Base-by-base conservation (phyloP, 1,140 invertebrate genomes). In the Ericerus pela region DNA sequence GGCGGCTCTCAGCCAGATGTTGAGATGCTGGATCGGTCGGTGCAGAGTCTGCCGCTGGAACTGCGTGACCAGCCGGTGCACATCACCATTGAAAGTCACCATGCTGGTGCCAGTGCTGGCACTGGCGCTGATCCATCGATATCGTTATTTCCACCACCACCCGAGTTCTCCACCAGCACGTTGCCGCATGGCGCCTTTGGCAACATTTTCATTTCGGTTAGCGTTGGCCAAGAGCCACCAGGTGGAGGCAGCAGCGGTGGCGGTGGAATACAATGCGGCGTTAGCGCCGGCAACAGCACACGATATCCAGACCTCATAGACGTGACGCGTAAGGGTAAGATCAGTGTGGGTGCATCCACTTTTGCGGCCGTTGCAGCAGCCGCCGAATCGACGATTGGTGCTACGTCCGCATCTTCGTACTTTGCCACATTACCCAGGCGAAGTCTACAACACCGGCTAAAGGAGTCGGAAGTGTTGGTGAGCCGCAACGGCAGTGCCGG, bases 241-340 rank as follows among this genome's bases (percentile, higher is more conserved):
- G 29, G 53, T 3, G 37, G 37, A 16, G 26, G 26, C 14, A 47
- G 3, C n/a, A n/a, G n/a, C n/a, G n/a, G n/a, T n/a, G n/a, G n/a
- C n/a, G n/a, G n/a, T n/a, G n/a, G n/a, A n/a, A n/a, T n/a, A n/a
- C n/a, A n/a, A n/a, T n/a, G n/a, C n/a, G n/a, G n/a, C n/a, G n/a
- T n/a, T n/a, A n/a, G n/a, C n/a, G n/a, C n/a, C n/a, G n/a, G n/a
- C n/a, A 59, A 60, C 16, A 28, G 59, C 6, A 60, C 60, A 11
- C 54, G 62, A 26, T 88, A 85, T 69, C 84, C 84, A 27, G 84
- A 88, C 65, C 68, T 88, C 14, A 70, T 88, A 43, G 84, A 88
- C 66, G 77, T 81, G 37, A 76, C 77, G 76, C 56, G 71, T 79
- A 38, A 77, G 12, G 65, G 66, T 11, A 63, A 57, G 24, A 65